These are phyloP conservation scores for Lacerta agilis DNA, from an alignment of 2,797 vertebrate genomes.

Conservation along the genomic window DNA sequence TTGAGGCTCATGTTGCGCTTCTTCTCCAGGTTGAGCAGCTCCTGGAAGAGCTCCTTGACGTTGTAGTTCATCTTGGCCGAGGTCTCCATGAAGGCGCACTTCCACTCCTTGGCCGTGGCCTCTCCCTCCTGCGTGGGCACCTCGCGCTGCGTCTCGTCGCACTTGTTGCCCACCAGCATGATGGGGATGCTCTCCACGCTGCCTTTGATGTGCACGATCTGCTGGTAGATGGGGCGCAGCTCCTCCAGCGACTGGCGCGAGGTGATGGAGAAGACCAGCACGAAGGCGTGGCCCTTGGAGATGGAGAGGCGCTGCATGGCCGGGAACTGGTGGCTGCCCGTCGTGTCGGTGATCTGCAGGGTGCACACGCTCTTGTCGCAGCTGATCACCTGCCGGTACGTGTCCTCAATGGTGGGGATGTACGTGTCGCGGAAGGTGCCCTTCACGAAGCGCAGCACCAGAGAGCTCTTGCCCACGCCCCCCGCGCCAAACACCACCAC, in stretches of 20 bases:
- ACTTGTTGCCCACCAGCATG: conserved; percentile 98
- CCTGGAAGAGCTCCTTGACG: conserved; percentile 97
- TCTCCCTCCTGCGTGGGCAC: conserved; percentile 93
- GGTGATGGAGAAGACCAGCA: conserved; percentile 94
- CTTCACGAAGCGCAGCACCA: conserved; percentile 96
- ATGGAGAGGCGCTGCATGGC: conserved; percentile 98
- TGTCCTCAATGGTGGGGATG: conserved; percentile 98
- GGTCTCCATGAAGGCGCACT: conserved; percentile 98
- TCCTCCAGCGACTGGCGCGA: conserved; percentile 95
- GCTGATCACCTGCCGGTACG: conserved; percentile 97
- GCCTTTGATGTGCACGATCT: conserved; percentile 95
- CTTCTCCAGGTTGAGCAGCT: conserved; percentile 97
- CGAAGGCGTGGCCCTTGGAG: conserved; percentile 96
- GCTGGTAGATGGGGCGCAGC: conserved; percentile 93
- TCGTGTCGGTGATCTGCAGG: conserved; percentile 96
- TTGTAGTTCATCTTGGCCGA: conserved; percentile 99
- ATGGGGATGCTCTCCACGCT: conserved; percentile 93
- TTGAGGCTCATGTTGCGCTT: conserved; percentile 94
- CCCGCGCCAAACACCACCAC: conserved; percentile 97
- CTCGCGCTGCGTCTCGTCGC: conserved; percentile 93
- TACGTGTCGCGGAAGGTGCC: conserved; percentile 97
- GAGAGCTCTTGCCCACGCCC: conserved; percentile 95
- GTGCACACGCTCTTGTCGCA: conserved; percentile 97
- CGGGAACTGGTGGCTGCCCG: conserved; percentile 95
- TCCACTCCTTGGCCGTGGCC: conserved; percentile 93